phyloP scores from a whole-genome alignment of 2,113 vertebrate species.

The Trematocara variabile region DNA sequence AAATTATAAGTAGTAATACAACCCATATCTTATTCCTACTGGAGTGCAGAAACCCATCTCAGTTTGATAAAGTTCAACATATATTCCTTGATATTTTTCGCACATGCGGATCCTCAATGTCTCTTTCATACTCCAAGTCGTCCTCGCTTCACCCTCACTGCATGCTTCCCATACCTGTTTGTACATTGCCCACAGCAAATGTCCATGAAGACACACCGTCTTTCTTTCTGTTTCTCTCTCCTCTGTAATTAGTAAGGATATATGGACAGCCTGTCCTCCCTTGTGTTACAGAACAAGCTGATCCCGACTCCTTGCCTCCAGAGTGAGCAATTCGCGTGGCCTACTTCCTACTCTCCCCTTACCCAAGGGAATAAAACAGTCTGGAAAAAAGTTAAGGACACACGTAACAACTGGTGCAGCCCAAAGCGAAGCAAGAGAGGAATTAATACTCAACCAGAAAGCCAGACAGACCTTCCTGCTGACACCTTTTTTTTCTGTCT shows the following conservation, averaged over 20 bases:
- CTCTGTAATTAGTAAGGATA: constrained; percentile 51
- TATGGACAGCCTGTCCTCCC: constrained; percentile 26
- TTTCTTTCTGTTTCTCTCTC: background rate
- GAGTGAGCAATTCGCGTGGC: constrained; percentile 53
- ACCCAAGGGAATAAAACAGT: constrained; percentile 34
- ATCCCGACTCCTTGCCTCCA: constrained; percentile 40
- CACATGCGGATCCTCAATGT: background rate
- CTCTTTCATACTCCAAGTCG: background rate
- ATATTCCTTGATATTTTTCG: background rate
- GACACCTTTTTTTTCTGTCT: background rate
- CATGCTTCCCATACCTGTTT: constrained; percentile 1
- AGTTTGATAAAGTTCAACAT: background rate
- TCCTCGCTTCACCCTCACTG: constrained; percentile 1
- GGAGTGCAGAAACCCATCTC: background rate
- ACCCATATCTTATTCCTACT: background rate
- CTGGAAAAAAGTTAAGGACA: constrained; percentile 43
- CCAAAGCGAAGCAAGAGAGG: constrained; percentile 1
- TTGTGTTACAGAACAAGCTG: constrained; percentile 23
- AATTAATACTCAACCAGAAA: constrained; percentile 21
- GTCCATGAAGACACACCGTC: background rate
- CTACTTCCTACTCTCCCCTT: constrained; percentile 49
- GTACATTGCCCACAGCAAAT: background rate
- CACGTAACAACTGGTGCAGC: constrained; percentile 26
- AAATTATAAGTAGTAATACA: background rate
- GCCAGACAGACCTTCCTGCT: background rate